A percentile compares a stretch with the other conserved stretches of the same genome.
Conservation (phyloP, 2,888 invertebrate genomes). For the Conops quadrifasciatus region DNA sequence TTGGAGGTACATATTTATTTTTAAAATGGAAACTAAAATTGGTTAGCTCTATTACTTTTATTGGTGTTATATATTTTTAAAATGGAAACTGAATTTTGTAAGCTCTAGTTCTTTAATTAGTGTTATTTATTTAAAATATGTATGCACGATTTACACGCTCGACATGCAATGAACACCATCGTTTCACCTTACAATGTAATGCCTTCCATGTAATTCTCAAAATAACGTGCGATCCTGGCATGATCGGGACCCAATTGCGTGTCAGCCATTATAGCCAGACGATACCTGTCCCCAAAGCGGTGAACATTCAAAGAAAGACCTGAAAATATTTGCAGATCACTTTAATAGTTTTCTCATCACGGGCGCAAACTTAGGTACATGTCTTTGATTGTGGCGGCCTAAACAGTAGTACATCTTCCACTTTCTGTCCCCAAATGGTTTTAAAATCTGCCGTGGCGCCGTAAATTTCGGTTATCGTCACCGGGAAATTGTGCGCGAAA, state of each 20-base stretch:
- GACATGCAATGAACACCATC: too few relatives aligned
- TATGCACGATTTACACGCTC: too few relatives aligned
- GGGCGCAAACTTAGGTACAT: slow-evolving; percentile 47
- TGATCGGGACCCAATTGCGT: slow-evolving; percentile 63
- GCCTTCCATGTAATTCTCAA: slow-evolving; percentile 60
- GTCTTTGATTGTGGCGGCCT: slow-evolving; percentile 64
- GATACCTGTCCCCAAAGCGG: slow-evolving; percentile 60
- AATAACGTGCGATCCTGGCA: slow-evolving; percentile 57
- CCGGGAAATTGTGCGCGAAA: slow-evolving; percentile 62
- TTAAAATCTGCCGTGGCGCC: slow-evolving; percentile 57
- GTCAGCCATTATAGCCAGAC: slow-evolving; percentile 63
- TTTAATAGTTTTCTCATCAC: neutral
- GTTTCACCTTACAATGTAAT: slow-evolving; percentile 41
- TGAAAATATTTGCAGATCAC: slow-evolving; percentile 39
- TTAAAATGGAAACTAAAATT: too few relatives aligned
- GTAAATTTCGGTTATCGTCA: slow-evolving; percentile 63
- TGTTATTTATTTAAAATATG: too few relatives aligned
- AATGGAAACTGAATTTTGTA: too few relatives aligned
- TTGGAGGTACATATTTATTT: too few relatives aligned
- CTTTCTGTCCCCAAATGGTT: slow-evolving; percentile 60
- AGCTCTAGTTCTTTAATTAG: too few relatives aligned
- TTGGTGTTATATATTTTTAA: too few relatives aligned
- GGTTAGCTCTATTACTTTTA: too few relatives aligned
- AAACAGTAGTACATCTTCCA: slow-evolving; percentile 61
- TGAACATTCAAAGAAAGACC: slow-evolving; percentile 62